Conservation (phyloP, 2,113 vertebrate genomes). For the Muntiacus reevesi region DNA sequence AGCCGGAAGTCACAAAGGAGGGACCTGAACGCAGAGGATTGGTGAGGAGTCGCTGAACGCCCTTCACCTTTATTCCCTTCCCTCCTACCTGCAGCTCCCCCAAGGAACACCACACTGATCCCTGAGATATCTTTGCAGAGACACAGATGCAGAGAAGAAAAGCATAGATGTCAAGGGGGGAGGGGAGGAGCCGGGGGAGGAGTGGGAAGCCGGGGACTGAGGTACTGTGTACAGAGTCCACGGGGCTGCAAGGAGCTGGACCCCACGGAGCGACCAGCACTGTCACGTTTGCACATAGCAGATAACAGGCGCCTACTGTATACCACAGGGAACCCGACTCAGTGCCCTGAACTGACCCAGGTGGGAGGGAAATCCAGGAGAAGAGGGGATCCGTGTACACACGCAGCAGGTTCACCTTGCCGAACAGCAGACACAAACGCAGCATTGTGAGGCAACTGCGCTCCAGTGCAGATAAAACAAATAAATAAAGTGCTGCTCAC, state of each 20-base stretch:
- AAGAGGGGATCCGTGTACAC: background rate
- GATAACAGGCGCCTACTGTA: background rate
- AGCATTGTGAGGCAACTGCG: fast-evolving
- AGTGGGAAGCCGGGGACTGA: background rate
- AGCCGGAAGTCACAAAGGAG: background rate
- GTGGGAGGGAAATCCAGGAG: background rate
- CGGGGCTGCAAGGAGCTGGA: background rate
- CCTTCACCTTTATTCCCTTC: background rate
- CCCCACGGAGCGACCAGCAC: background rate
- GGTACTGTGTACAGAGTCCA: fast-evolving
- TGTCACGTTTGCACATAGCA: background rate
- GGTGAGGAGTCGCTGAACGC: background rate
- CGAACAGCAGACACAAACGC: background rate
- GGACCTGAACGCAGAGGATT: background rate
- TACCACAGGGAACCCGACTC: background rate
- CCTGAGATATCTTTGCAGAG: background rate
- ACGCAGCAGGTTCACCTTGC: background rate
- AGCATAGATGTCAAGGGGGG: fast-evolving
- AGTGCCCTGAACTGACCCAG: background rate
- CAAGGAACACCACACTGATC: background rate
- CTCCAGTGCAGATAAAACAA: fast-evolving
- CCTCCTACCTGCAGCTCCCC: background rate
- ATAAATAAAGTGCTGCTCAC: fast-evolving
- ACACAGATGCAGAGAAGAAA: background rate
- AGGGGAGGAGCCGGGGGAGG: background rate